Percentiles rank a stretch among this genome's conserved stretches.
Evolutionary conservation across 1,140 invertebrate genomes (phyloP).

Genomic region (Plutomurus gul): DNA sequence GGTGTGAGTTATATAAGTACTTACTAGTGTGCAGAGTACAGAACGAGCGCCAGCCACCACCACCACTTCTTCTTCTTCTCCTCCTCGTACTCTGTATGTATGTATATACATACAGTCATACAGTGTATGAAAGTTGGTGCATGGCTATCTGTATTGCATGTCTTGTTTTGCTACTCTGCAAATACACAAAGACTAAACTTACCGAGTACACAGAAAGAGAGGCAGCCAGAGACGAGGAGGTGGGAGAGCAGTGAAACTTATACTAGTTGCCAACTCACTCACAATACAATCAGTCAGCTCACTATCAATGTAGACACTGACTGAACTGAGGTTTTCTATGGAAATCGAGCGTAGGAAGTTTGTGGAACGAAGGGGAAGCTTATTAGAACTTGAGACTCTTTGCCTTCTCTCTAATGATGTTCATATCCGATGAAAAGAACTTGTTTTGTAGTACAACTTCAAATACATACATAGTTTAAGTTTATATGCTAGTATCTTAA

Average conservation of each 20-base stretch:
- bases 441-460: too few relatives aligned
- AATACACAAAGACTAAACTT: too few relatives aligned
- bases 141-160: too few relatives aligned
- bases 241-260: background rate
- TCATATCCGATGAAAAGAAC: background rate
- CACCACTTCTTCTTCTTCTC: too few relatives aligned
- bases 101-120: too few relatives aligned
- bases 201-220: too few relatives aligned
- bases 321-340: background rate
- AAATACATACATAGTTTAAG: too few relatives aligned
- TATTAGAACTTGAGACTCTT: background rate
- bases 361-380: background rate
- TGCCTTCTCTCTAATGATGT: background rate
- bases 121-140: too few relatives aligned
- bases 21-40: background rate
- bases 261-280: background rate
- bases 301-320: background rate
- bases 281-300: background rate
- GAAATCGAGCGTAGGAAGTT: background rate
- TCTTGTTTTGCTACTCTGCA: too few relatives aligned
- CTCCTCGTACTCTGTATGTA: too few relatives aligned
- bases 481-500: too few relatives aligned
- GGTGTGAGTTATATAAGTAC: background rate
- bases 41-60: background rate
- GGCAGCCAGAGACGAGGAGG: too few relatives aligned